Evolutionary conservation across 2,888 invertebrate genomes (phyloP).

Genomic region (Andricus quercusramuli): DNA sequence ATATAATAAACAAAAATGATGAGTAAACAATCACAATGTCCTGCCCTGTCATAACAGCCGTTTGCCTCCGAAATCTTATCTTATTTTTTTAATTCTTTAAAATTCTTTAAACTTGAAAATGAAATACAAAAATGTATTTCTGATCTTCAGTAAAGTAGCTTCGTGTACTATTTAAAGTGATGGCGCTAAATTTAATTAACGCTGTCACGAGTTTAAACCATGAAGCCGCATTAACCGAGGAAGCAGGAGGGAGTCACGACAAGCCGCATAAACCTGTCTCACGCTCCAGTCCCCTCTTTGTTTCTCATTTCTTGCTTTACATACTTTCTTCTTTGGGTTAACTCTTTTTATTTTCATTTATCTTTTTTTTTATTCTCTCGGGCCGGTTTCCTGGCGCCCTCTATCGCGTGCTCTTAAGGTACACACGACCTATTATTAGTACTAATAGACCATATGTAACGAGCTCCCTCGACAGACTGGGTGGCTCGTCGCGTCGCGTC

Average conservation of each 20-base stretch:
- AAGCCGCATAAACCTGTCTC: conserved; percentile 46
- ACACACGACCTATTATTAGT: conserved; percentile 73
- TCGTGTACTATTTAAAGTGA: conserved; percentile 13
- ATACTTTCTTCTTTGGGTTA: conserved; percentile 41
- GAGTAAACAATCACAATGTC: no score
- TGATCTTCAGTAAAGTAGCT: background rate
- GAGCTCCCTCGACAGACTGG: conserved; percentile 47
- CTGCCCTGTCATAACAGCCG: no score
- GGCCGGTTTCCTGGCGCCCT: conserved; percentile 9
- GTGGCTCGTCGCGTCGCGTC: conserved; percentile 45
- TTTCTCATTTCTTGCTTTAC: conserved; percentile 47
- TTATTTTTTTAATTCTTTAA: background rate
- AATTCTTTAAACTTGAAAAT: background rate
- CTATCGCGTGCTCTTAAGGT: conserved; percentile 48
- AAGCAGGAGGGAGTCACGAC: conserved; percentile 45
- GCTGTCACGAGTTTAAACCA: conserved; percentile 49
- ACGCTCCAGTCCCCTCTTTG: conserved; percentile 36
- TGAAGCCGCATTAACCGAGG: conserved; percentile 45
- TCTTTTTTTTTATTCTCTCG: conserved; percentile 43
- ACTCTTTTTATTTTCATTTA: conserved; percentile 40
- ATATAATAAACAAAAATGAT: no score
- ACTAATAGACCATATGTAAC: conserved; percentile 76
- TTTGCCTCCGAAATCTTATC: background rate
- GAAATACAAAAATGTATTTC: background rate
- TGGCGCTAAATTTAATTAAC: conserved; percentile 53